Conservation (phyloP, 1,140 invertebrate genomes). For the Macrotrachela quadricornifera region DNA sequence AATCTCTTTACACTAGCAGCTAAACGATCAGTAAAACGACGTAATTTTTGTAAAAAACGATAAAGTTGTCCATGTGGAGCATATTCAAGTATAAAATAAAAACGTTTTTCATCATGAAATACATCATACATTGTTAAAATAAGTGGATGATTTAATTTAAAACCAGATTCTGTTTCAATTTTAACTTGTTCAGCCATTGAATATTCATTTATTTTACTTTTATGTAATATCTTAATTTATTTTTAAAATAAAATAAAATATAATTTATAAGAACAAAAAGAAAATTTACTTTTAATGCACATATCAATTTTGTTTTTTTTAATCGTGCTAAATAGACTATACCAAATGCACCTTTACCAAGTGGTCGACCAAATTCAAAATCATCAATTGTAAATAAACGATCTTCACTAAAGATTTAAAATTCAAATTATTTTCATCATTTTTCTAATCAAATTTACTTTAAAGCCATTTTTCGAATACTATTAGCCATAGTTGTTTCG, state of each 20-base stretch:
- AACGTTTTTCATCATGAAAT: conserved; percentile 65
- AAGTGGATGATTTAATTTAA: conserved; percentile 52
- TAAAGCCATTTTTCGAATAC: no score
- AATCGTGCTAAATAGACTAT: conserved; percentile 88
- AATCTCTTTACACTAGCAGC: background rate
- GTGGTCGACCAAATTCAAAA: conserved; percentile 74
- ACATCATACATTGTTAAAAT: conserved; percentile 66
- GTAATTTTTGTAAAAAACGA: conserved; percentile 29
- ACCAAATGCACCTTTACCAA: conserved; percentile 94
- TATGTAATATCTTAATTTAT: conserved; percentile 44
- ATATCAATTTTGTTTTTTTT: conserved; percentile 66
- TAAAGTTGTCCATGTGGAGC: conserved; percentile 70
- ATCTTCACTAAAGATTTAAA: no score
- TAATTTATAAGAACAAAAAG: no score
- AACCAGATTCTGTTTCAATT: conserved; percentile 74
- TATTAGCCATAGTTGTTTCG: no score
- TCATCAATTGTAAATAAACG: conserved; percentile 44
- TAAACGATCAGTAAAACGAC: conserved; percentile 34
- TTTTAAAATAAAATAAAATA: background rate
- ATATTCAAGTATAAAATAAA: conserved; percentile 77
- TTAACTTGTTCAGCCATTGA: conserved; percentile 76
- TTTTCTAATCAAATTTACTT: no score
- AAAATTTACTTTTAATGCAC: conserved; percentile 55
- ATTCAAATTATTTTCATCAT: no score
- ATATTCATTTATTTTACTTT: conserved; percentile 61